phyloP scores from a whole-genome alignment of 2,888 invertebrate genomes.

The Apodemia zela region DNA sequence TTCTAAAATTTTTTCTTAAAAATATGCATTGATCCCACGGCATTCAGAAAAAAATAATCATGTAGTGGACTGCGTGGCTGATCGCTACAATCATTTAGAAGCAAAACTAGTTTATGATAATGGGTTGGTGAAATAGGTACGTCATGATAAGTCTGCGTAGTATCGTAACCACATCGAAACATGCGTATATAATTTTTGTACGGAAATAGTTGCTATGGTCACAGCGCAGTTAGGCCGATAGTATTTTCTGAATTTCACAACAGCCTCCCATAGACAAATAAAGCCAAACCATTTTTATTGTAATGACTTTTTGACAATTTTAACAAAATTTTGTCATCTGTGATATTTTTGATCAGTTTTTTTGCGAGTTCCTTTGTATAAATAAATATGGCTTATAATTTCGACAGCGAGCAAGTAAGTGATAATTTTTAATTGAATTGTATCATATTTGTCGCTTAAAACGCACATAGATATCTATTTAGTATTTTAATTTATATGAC shows the following conservation, averaged over 20 bases:
- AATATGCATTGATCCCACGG: too few species aligned
- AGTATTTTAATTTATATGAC: too few species aligned
- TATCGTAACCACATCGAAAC: not conserved
- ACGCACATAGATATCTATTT: too few species aligned
- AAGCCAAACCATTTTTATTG: constrained; percentile 39
- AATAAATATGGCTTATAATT: constrained; percentile 61
- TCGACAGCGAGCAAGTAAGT: constrained; percentile 72
- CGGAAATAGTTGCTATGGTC: constrained; percentile 44
- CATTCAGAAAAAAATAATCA: too few species aligned
- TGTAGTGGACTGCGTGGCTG: too few species aligned
- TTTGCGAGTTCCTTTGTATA: constrained; percentile 28
- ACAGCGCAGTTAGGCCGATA: constrained; percentile 70
- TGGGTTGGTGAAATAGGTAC: too few species aligned
- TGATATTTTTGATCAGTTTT: constrained; percentile 35
- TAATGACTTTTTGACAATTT: constrained; percentile 37
- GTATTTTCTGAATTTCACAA: constrained; percentile 49
- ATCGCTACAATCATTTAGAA: too few species aligned
- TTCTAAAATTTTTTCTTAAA: too few species aligned
- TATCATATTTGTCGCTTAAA: too few species aligned
- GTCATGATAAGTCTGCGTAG: too few species aligned
- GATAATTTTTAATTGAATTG: not conserved
- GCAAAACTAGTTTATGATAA: too few species aligned
- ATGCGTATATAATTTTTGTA: constrained; percentile 3
- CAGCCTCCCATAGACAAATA: constrained; percentile 37
- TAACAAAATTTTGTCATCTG: constrained; percentile 24